These are phyloP conservation scores for Tetranychus urticae DNA, from an alignment of 1,140 invertebrate species.

Conservation along the genomic window DNA sequence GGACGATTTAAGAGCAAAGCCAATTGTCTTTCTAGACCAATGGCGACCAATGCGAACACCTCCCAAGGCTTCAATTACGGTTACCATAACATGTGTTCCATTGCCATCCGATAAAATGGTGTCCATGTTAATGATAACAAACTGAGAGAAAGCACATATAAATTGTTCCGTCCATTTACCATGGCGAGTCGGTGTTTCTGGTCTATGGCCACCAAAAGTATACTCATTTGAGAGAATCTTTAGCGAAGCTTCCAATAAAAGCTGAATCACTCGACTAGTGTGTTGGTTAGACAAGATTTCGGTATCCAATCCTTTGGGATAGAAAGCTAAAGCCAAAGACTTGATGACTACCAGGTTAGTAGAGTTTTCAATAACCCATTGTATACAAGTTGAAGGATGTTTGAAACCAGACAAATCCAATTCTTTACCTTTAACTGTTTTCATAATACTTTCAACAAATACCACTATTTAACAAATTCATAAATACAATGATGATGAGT, in stretches of 20 bases:
- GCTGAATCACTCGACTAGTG: background rate
- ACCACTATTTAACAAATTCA: background rate
- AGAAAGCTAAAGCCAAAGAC: background rate
- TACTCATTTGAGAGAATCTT: conserved; percentile 1
- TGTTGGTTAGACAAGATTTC: background rate
- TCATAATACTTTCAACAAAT: conserved; percentile 1
- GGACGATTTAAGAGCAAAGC: conserved; percentile 6
- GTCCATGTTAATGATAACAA: background rate
- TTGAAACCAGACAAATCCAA: background rate
- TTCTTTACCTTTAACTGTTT: conserved; percentile 4
- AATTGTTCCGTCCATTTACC: conserved; percentile 1
- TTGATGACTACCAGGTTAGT: background rate
- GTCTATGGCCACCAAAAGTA: background rate
- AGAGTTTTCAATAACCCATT: conserved; percentile 7
- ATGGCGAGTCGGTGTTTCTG: background rate
- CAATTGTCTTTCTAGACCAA: conserved; percentile 9
- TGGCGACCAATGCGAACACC: conserved; percentile 9
- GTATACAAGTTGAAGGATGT: background rate
- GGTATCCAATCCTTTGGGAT: background rate
- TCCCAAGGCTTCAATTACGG: conserved; percentile 6
- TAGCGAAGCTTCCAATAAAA: conserved; percentile 2
- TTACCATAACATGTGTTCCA: conserved; percentile 3
- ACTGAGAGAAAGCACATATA: background rate
- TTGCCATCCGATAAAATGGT: background rate
- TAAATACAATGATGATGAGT: no score